Base-by-base conservation (phyloP, 2,113 vertebrate genomes). In the Dicaeum eximium region DNA sequence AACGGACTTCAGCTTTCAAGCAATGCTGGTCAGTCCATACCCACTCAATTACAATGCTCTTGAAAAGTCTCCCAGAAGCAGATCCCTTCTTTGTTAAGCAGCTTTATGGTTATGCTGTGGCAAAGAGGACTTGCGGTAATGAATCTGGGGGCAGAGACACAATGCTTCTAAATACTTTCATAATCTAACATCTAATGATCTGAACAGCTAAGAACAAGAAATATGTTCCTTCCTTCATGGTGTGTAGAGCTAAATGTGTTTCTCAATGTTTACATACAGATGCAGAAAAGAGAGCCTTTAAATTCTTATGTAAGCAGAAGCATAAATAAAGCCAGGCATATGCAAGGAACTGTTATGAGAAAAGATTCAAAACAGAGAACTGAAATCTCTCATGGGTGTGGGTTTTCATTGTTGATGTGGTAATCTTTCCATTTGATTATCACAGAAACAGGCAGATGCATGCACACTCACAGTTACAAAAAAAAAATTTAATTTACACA, bases 401-500 rank as follows among this genome's bases (percentile, higher is more conserved):
- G 9, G 11, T 11, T 74, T 58, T 86, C 15, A 9, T 24, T 15
- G 67, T 31, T 81, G 75, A 88, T 40, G 30, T 53, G 33, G 37
- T 56, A 72, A 28, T 28, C 37, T 72, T 48, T 80, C 37, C 37
- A n/a, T 48, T 51, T 67, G 38, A 66, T 74, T 74, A 72, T 56
- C 58, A 72, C 27, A 83, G 71, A 77, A 92, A 93, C 8, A 74
- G 51, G n/a, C 38, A 83, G 79, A 69, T 38, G 42, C 65, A 56
- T 61, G 16, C 75, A 78, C 88, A 79, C 78, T n/a, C 30, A 48
- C 65, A 67, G 35, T 84, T 61, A 93, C 38, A 90, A 83, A 94
- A 82, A 94, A 82, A 47, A 24, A 84, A 64, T 53, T 73, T 65
- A 62, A 95, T 96, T 93, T 94, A 85, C 42, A 83, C 35, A 53